A percentile compares a stretch with the other conserved stretches of the same genome.
Conservation (phyloP, 2,888 invertebrate genomes). For the Drosophila macrospina region DNA sequence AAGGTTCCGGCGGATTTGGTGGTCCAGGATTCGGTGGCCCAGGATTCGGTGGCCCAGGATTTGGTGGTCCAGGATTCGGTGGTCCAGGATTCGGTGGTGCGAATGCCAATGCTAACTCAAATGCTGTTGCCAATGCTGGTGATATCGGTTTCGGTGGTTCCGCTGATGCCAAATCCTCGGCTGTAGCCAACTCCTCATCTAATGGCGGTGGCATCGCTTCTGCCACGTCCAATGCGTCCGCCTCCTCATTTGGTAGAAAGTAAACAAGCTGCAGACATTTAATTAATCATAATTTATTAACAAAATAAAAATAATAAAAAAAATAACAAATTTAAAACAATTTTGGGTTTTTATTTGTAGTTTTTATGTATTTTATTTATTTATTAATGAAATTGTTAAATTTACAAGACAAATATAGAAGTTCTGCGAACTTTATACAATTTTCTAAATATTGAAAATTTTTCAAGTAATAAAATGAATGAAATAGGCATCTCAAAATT, state of each 20-base stretch:
- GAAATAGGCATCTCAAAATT: no score
- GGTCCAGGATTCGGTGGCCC: background rate
- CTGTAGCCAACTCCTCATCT: slow-evolving; percentile 35
- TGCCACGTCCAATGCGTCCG: slow-evolving; percentile 31
- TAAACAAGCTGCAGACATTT: slow-evolving; percentile 18
- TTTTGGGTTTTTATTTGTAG: background rate
- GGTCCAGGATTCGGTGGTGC: background rate
- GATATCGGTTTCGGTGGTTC: background rate
- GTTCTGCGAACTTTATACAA: no score
- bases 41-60: background rate
- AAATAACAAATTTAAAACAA: background rate
- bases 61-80: background rate
- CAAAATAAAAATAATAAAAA: background rate
- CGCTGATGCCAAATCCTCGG: slow-evolving; percentile 5
- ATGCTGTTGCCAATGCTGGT: slow-evolving; percentile 29
- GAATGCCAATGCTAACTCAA: slow-evolving; percentile 14
- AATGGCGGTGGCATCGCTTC: slow-evolving; percentile 26
- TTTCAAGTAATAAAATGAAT: no score
- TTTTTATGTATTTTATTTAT: background rate
- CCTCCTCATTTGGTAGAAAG: slow-evolving; percentile 13
- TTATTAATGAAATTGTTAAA: no score
- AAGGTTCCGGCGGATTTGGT: background rate
- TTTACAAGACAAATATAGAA: no score
- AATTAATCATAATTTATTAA: slow-evolving; percentile 39
- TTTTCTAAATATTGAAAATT: no score